Percentiles rank a stretch among this genome's conserved stretches.
phyloP scores from a whole-genome alignment of 2,888 invertebrate genomes.

The Ceramica pisi region DNA sequence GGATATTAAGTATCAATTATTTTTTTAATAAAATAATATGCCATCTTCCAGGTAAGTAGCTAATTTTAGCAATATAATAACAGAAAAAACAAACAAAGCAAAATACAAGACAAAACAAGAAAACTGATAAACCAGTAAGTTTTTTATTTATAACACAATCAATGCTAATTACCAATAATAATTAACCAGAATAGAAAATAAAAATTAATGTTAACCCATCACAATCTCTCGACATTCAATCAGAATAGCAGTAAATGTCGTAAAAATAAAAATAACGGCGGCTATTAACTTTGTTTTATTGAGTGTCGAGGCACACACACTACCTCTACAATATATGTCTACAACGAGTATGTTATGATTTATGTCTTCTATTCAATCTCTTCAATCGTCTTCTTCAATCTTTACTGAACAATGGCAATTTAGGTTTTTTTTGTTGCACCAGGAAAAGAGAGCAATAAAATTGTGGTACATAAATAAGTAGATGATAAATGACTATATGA shows the following conservation, averaged over 20 bases:
- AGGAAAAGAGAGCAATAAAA: neutral
- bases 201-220: constrained; percentile 22
- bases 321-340: constrained; percentile 4
- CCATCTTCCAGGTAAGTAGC: neutral
- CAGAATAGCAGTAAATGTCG: constrained; percentile 30
- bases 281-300: constrained; percentile 28
- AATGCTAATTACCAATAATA: neutral
- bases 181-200: constrained; percentile 26
- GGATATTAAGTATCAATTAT: too few relatives aligned
- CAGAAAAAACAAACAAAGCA: neutral
- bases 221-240: constrained; percentile 39
- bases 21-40: neutral
- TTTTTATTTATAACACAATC: constrained; percentile 1
- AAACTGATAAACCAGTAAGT: neutral
- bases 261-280: constrained; percentile 33
- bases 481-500: neutral
- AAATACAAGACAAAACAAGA: neutral
- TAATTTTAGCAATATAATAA: neutral
- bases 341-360: neutral
- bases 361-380: neutral
- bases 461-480: neutral
- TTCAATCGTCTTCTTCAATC: too few relatives aligned
- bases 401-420: constrained; percentile 2
- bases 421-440: neutral
- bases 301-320: constrained; percentile 1